phyloP scores from a whole-genome alignment of 92 coral and sea anemone species.

The Heteractis magnifica region DNA sequence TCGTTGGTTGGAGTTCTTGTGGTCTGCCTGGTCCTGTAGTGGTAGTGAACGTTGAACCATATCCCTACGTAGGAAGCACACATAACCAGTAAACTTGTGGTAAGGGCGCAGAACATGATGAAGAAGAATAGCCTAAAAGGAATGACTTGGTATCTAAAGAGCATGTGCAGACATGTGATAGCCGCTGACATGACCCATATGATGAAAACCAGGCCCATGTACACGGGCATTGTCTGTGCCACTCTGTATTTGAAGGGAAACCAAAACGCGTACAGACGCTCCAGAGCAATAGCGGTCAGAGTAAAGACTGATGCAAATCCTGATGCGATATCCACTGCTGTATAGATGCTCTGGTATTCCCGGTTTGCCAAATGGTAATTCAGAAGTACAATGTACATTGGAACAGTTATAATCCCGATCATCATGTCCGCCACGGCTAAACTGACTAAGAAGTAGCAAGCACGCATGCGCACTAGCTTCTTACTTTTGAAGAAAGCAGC shows the following conservation, averaged over 20 bases:
- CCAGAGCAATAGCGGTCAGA: constrained; percentile 54
- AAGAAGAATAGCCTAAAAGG: constrained; percentile 55
- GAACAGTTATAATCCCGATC: constrained; percentile 57
- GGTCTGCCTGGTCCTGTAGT: constrained; percentile 32
- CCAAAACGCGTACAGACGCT: constrained; percentile 49
- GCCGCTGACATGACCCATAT: constrained; percentile 59
- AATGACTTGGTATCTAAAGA: constrained; percentile 44
- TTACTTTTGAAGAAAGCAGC: constrained; percentile 57
- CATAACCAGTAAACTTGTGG: constrained; percentile 51
- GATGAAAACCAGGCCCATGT: constrained; percentile 24
- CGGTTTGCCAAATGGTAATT: constrained; percentile 44
- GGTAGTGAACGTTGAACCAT: constrained; percentile 57
- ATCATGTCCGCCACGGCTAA: constrained; percentile 62
- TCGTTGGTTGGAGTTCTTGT: constrained; percentile 50
- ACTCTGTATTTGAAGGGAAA: constrained; percentile 47
- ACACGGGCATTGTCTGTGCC: constrained; percentile 22
- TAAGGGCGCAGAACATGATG: constrained; percentile 55
- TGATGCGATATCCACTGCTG: constrained; percentile 52
- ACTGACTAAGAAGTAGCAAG: constrained; percentile 62
- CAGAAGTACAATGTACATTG: constrained; percentile 56
- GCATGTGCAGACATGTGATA: constrained; percentile 58
- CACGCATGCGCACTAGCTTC: constrained; percentile 64
- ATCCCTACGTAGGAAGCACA: constrained; percentile 58
- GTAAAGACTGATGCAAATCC: constrained; percentile 66
- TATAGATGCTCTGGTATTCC: constrained; percentile 55